Percentiles rank a stretch among this genome's conserved stretches.
Conservation (phyloP, 1,140 invertebrate species). For the Drosophila mojavensis region DNA sequence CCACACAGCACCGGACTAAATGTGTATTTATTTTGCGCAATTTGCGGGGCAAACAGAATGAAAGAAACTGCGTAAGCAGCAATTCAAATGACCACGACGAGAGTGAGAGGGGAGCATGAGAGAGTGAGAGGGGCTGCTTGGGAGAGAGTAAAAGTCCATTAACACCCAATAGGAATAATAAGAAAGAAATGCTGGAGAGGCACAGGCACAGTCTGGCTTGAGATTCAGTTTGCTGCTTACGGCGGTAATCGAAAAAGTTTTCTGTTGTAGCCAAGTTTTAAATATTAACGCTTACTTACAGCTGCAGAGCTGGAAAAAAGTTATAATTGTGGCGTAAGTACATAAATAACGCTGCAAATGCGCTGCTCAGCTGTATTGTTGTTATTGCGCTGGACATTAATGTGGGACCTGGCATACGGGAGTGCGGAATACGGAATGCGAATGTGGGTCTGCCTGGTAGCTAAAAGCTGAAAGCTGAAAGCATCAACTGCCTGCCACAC, state of each 20-base stretch:
- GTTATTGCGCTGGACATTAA: background rate
- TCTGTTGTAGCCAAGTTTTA: conserved; percentile 67
- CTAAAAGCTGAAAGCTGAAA: too few relatives aligned
- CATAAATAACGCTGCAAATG: conserved; percentile 73
- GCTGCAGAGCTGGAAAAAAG: conserved; percentile 58
- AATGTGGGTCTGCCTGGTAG: too few relatives aligned
- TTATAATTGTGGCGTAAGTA: conserved; percentile 79
- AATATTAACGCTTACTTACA: conserved; percentile 81
- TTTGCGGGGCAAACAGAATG: conserved; percentile 46
- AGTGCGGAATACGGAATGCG: background rate
- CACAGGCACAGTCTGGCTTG: conserved; percentile 14
- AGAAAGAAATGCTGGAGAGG: conserved; percentile 28
- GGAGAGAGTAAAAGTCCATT: conserved; percentile 61
- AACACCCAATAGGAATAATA: conserved; percentile 74
- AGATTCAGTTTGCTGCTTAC: conserved; percentile 27
- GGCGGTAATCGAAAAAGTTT: conserved; percentile 79
- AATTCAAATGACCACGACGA: conserved; percentile 74
- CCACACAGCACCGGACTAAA: conserved; percentile 45
- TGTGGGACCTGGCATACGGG: background rate
- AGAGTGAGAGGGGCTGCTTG: conserved; percentile 7
- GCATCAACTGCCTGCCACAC: conserved; percentile 12
- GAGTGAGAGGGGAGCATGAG: background rate
- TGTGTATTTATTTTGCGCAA: conserved; percentile 80
- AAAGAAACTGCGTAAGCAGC: conserved; percentile 60
- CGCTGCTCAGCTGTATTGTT: conserved; percentile 1